Evolutionary conservation across 2,797 vertebrate species (phyloP), one percentile per base, ranked within the genome.

Genomic region (Hippocampus kuda): DNA sequence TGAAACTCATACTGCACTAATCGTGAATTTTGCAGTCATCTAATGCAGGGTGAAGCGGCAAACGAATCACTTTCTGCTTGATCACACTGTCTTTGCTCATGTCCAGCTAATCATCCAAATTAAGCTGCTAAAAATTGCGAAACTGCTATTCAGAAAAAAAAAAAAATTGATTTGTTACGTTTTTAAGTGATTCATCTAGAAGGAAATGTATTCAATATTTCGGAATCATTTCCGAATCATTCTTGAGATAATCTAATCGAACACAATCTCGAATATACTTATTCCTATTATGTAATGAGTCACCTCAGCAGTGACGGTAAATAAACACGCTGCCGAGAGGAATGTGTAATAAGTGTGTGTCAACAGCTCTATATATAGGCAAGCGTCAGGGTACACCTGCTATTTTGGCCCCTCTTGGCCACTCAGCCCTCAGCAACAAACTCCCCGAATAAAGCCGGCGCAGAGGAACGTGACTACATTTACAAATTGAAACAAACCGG

Each of bases 371-470:
- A 88, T 80, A 88, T 85, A 83, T 88, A 90, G 79, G 73, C 53
- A 0, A 18, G 42, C 75, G 76, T 75, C 75, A 78, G 68, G 1
- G 75, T 76, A 76, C 84, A 84, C 83, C 88, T 86, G 85, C 87
- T 89, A 83, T 87, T 88, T 77, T 77, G 60, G 75, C 77, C 77
- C 66, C 59, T 72, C 16, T 67, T 77, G 75, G 75, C 69, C 74
- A 1, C 38, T 44, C 2, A 2, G 65, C 69, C 83, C 87, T 78
- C 86, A 86, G 90, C 89, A 89, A 91, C 90, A 88, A 82, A 77
- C 72, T 12, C 71, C 80, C n/a, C 76, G 85, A 85, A 88, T 88
- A 65, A 65, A 65, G 20, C 61, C 41, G 20, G 22, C 61, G 22
- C 22, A 41, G 60, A 64, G 22, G 1, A 4, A 44, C 5, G 34